Evolutionary conservation across 2,888 invertebrate species (phyloP).

Genomic region (Scrobipalpa atriplicella): DNA sequence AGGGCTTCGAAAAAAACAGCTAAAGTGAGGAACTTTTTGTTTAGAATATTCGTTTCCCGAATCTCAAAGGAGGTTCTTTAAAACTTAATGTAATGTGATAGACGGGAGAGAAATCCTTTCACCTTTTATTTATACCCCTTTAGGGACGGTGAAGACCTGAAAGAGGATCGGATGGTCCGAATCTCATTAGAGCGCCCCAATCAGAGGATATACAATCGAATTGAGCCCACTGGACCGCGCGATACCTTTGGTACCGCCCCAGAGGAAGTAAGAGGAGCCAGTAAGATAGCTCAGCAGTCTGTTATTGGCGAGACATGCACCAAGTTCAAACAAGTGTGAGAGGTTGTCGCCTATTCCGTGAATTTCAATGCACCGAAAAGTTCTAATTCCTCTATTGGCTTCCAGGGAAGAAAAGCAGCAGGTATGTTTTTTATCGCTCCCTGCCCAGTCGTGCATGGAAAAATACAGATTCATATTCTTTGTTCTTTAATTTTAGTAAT

Average conservation of each 20-base stretch:
- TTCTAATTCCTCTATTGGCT: no score
- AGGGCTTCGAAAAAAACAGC: conserved; percentile 13
- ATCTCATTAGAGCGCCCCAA: conserved; percentile 31
- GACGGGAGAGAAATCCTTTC: conserved; percentile 31
- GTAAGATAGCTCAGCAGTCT: not conserved
- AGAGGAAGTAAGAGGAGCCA: not conserved
- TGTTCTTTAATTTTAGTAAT: no score
- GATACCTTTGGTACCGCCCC: not conserved
- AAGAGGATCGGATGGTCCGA: conserved; percentile 28
- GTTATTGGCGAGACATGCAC: no score
- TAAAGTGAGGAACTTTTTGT: conserved; percentile 14
- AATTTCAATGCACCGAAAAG: no score
- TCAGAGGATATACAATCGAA: conserved; percentile 26
- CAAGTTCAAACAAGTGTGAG: no score
- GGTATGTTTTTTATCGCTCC: no score
- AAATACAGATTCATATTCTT: no score
- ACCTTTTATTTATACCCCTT: conserved; percentile 33
- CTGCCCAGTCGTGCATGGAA: no score
- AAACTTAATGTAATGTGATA: conserved; percentile 32
- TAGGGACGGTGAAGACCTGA: conserved; percentile 25
- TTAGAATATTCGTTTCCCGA: conserved; percentile 21
- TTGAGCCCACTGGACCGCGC: not conserved
- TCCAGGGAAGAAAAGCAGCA: no score
- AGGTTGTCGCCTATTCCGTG: no score
- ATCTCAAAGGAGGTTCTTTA: conserved; percentile 28